Evolutionary conservation across 2,113 vertebrate species (phyloP).

Genomic region (Boleophthalmus pectinirostris): DNA sequence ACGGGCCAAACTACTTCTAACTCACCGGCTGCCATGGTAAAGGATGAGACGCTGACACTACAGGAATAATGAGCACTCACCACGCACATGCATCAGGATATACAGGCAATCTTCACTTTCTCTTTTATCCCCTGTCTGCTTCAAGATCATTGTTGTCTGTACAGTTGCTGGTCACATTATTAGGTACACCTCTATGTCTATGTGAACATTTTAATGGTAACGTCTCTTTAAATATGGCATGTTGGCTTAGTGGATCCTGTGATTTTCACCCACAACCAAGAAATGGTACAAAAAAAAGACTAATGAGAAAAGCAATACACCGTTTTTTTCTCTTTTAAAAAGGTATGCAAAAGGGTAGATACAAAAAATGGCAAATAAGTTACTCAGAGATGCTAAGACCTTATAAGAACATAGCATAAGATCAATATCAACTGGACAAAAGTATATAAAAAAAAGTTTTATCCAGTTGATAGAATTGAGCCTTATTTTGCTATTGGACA

Average conservation of each 20-base stretch:
- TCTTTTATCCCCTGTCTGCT: background rate
- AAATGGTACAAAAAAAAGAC: background rate
- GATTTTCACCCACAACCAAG: background rate
- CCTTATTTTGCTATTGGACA: no score
- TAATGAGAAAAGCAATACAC: no score
- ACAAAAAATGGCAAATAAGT: no score
- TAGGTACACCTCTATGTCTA: background rate
- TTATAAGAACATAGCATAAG: no score
- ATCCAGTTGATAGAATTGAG: no score
- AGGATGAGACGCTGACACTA: slow-evolving; percentile 57
- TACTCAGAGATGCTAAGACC: no score
- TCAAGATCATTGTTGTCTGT: slow-evolving; percentile 9
- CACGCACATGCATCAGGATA: slow-evolving; percentile 35
- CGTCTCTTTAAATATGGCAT: background rate
- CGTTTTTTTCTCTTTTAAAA: background rate
- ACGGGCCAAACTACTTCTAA: slow-evolving; percentile 56
- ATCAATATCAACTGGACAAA: no score
- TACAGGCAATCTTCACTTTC: background rate
- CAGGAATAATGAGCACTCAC: slow-evolving; percentile 47
- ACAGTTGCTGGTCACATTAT: background rate
- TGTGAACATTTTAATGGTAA: background rate
- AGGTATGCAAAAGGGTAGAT: background rate
- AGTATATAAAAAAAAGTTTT: no score
- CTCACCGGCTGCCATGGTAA: slow-evolving; percentile 56
- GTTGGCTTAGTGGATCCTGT: background rate